phyloP scores from a whole-genome alignment of 2,113 vertebrate genomes.

The Petrocephalus microphthalmus region DNA sequence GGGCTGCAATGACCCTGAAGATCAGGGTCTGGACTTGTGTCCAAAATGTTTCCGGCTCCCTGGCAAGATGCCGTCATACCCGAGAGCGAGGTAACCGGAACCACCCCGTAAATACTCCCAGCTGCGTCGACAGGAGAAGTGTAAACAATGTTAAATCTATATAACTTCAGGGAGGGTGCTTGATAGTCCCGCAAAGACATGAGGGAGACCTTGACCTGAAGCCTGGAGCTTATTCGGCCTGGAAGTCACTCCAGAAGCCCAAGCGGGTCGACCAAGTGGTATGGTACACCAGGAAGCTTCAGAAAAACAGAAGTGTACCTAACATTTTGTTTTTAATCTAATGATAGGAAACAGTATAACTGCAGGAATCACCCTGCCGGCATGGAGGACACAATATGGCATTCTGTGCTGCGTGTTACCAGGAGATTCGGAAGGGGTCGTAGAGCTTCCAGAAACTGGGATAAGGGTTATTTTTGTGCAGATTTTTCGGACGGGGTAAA shows the following conservation, averaged over 20 bases:
- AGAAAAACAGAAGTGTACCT: background rate
- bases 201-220: background rate
- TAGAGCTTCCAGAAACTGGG: background rate
- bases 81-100: background rate
- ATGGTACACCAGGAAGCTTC: background rate
- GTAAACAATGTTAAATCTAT: background rate
- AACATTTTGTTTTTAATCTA: background rate
- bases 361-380: background rate
- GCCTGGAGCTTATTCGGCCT: background rate
- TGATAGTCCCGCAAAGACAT: background rate
- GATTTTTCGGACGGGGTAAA: background rate
- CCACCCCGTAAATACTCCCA: background rate
- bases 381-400: background rate
- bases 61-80: background rate
- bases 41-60: background rate
- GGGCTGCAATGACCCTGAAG: background rate
- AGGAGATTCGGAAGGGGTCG: background rate
- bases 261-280: background rate
- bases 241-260: background rate
- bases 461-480: background rate
- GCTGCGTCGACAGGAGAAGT: background rate
- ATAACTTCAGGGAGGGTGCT: background rate
- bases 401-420: background rate
- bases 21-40: background rate
- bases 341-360: background rate